Conservation (phyloP, 2,113 vertebrate genomes). For the Scolopax mira region DNA sequence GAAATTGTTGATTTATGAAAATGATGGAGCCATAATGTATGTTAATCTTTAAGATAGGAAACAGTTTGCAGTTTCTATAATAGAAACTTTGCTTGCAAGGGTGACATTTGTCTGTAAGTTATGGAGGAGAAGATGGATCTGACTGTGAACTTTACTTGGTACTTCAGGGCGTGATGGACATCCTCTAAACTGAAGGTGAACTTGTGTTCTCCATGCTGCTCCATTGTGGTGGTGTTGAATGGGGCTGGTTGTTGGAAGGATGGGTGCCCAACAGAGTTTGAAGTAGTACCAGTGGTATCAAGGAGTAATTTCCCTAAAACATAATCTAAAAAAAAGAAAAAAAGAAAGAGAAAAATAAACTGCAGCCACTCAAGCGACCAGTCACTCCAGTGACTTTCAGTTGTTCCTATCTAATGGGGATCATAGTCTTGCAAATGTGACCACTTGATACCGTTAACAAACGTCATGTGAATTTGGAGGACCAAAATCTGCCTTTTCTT, state of each 20-base stretch:
- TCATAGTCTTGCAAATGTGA: background rate
- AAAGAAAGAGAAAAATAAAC: background rate
- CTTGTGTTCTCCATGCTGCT: background rate
- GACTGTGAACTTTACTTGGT: background rate
- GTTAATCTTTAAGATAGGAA: background rate
- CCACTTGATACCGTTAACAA: background rate
- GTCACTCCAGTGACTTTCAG: rapidly evolving
- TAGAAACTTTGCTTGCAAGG: background rate
- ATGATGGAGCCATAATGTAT: background rate
- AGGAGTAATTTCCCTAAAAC: background rate
- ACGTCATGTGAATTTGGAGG: background rate
- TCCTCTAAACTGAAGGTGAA: background rate
- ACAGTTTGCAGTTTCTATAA: background rate
- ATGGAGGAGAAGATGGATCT: background rate
- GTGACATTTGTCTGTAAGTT: background rate
- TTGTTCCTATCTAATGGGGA: background rate
- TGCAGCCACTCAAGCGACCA: background rate
- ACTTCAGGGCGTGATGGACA: background rate
- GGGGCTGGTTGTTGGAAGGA: background rate
- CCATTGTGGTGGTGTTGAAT: rapidly evolving
- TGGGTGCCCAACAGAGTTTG: background rate
- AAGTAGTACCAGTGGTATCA: background rate
- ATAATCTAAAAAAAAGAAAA: background rate
- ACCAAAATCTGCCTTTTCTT: background rate
- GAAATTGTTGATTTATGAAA: background rate